A percentile compares a stretch with the other conserved stretches of the same genome.
Conservation (phyloP, 2,113 vertebrate genomes). For the Melanerpes aurifrons region DNA sequence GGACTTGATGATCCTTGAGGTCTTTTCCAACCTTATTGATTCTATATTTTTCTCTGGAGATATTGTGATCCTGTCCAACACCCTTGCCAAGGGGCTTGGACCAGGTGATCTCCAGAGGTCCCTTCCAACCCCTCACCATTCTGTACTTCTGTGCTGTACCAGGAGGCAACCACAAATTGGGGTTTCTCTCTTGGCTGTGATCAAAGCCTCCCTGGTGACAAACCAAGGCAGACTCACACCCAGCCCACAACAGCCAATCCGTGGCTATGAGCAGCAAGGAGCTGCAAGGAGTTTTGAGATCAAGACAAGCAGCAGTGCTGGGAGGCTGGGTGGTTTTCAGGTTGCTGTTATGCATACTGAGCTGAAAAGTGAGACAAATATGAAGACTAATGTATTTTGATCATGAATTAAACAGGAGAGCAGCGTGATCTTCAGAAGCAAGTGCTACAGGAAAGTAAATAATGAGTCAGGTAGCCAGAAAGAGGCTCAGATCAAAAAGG, state of each 20-base stretch:
- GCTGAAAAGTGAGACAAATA: conserved; percentile 2
- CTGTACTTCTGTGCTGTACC: background rate
- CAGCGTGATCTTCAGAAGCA: background rate
- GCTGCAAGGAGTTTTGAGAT: background rate
- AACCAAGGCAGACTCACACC: background rate
- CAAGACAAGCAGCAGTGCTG: background rate
- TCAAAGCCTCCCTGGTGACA: background rate
- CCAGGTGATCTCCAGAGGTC: no score
- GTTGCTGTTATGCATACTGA: background rate
- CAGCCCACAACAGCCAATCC: background rate
- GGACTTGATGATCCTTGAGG: no score
- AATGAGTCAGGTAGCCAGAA: background rate
- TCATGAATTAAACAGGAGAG: conserved; percentile 45
- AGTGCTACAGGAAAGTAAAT: conserved; percentile 33
- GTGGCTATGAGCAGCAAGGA: background rate
- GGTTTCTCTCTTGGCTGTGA: background rate
- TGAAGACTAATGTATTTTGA: background rate
- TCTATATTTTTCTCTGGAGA: no score
- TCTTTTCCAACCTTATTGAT: no score
- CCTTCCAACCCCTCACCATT: no score
- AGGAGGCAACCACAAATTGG: background rate
- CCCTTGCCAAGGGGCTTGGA: no score
- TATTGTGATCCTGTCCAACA: no score
- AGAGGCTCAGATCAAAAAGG: conserved; percentile 38
- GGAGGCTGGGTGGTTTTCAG: background rate